Conservation (phyloP, 2,113 vertebrate genomes). For the Eonycteris spelaea region DNA sequence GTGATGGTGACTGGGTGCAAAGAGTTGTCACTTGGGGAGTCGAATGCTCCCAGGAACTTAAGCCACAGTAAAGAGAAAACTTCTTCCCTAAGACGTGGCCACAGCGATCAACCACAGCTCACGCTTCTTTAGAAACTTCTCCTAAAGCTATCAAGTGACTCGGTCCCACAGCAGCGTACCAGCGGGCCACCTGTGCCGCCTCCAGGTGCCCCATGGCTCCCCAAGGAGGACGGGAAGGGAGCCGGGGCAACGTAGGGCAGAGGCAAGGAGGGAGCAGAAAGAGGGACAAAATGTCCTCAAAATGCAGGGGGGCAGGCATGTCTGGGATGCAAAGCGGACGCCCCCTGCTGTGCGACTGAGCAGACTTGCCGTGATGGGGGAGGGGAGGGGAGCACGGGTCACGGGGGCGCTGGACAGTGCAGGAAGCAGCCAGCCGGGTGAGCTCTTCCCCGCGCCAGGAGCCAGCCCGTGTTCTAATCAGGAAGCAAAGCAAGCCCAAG, state of each 20-base stretch:
- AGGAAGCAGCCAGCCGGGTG: no score
- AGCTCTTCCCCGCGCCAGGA: accelerated
- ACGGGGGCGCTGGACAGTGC: no score
- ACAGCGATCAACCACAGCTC: accelerated
- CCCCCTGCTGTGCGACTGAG: neutral
- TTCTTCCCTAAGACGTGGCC: neutral
- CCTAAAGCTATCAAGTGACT: neutral
- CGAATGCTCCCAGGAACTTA: neutral
- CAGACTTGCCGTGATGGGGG: neutral
- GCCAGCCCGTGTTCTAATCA: neutral
- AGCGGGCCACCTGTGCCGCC: no score
- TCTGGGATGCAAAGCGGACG: neutral
- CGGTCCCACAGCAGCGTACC: no score
- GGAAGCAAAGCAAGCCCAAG: neutral
- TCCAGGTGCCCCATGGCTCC: neutral
- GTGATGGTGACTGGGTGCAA: accelerated
- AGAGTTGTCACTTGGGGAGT: neutral
- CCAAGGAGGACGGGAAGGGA: neutral
- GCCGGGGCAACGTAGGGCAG: accelerated
- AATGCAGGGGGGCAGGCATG: neutral
- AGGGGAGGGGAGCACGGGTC: accelerated
- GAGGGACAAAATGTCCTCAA: neutral
- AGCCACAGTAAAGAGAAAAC: neutral
- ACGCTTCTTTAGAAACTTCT: no score
- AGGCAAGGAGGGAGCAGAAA: neutral